Evolutionary conservation across 2,113 vertebrate genomes (phyloP).

Genomic region (Serinus canaria): DNA sequence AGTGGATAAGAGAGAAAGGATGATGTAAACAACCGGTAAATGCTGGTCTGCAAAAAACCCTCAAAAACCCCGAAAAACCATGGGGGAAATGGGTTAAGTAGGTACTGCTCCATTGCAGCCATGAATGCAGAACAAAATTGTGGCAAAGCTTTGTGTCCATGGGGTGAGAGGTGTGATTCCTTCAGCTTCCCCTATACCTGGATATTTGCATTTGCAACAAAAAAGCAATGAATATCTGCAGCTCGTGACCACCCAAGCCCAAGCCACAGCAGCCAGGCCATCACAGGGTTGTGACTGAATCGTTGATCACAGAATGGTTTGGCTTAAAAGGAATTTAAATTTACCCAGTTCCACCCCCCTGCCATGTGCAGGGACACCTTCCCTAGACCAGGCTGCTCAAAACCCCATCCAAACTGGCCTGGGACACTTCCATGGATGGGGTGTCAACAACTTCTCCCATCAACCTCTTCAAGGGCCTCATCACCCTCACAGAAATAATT

Average conservation of each 20-base stretch:
- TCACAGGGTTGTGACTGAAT: accelerated
- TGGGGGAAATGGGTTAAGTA: not conserved
- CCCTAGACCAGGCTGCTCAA: not conserved
- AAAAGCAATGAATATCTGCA: not conserved
- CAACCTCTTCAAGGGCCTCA: not conserved
- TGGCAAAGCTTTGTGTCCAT: not conserved
- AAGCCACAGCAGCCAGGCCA: not conserved
- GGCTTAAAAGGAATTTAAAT: not conserved
- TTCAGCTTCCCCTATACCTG: not conserved
- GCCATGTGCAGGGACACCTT: not conserved
- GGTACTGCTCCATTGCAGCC: not conserved
- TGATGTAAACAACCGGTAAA: not conserved
- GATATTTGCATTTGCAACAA: not conserved
- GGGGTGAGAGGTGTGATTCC: not conserved
- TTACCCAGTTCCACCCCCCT: not conserved
- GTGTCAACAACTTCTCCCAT: not conserved
- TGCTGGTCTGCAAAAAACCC: not conserved
- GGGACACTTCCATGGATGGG: not conserved
- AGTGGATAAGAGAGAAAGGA: not conserved
- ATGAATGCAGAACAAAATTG: not conserved
- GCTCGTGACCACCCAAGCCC: accelerated
- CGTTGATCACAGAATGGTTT: not conserved
- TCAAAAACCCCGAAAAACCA: not conserved
- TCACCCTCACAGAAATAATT: not conserved
- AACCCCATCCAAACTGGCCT: not conserved